These are phyloP conservation scores for Sebastiscus albofasciatus DNA, from an alignment of 2,797 vertebrate species.

Conservation along the genomic window DNA sequence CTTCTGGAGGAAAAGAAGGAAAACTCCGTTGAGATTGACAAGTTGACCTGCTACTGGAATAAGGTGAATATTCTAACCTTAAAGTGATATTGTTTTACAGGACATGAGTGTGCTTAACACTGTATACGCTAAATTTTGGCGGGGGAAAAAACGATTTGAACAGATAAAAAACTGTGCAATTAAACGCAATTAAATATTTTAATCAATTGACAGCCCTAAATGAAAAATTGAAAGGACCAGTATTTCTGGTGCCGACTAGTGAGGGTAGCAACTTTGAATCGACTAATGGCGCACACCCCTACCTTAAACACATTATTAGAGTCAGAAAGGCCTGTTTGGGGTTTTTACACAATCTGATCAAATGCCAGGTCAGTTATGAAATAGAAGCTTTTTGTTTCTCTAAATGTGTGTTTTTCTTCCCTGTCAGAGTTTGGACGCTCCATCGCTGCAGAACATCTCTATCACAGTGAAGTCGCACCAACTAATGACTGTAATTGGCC, in stretches of 20 bases:
- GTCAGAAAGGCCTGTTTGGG: no score
- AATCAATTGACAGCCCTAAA: no score
- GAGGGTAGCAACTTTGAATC: no score
- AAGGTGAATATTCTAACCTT: slow-evolving; percentile 79
- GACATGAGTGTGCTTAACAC: not conserved
- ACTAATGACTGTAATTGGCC: slow-evolving; percentile 90
- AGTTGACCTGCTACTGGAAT: slow-evolving; percentile 84
- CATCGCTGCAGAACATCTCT: slow-evolving; percentile 87
- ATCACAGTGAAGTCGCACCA: slow-evolving; percentile 85
- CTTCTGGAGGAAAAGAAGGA: slow-evolving; percentile 67
- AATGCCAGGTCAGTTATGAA: not conserved
- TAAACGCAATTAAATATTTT: no score
- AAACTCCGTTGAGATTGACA: slow-evolving; percentile 70
- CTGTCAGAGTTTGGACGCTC: slow-evolving; percentile 82
- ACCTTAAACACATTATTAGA: no score
- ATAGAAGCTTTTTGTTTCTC: not conserved
- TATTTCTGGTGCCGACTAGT: no score
- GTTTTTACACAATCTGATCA: not conserved
- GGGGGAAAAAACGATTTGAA: no score
- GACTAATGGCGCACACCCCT: no score
- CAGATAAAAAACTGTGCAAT: no score
- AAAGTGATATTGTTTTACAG: not conserved
- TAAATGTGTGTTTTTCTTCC: not conserved
- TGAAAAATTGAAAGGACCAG: no score
- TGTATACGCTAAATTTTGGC: no score